Evolutionary conservation across 2,113 vertebrate genomes (phyloP).

Genomic region (Brachyhypopomus gauderio): DNA sequence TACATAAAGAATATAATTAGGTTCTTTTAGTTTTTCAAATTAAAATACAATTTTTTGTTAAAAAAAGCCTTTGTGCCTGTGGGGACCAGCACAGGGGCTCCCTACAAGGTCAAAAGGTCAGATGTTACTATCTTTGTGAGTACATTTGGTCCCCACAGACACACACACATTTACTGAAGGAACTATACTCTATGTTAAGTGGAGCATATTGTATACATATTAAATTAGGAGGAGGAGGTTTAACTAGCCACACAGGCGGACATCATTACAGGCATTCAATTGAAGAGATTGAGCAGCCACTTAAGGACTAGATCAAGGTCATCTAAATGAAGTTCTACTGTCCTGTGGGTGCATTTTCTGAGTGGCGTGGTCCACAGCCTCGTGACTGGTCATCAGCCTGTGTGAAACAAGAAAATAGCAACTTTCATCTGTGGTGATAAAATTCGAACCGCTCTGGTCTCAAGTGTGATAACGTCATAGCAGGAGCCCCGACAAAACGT

Average conservation of each 20-base stretch:
- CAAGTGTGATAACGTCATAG: constrained; percentile 19
- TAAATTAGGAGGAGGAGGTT: too few species aligned
- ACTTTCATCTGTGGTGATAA: constrained; percentile 42
- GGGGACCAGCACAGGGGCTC: too few species aligned
- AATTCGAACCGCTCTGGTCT: constrained; percentile 10
- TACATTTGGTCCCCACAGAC: too few species aligned
- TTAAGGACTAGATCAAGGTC: constrained; percentile 41
- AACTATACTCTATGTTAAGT: too few species aligned
- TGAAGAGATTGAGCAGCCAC: constrained; percentile 11
- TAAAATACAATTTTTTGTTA: too few species aligned
- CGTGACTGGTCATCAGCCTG: constrained; percentile 8
- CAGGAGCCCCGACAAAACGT: constrained; percentile 11
- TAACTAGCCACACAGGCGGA: background rate
- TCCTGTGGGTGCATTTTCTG: too few species aligned
- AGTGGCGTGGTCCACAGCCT: constrained; percentile 2
- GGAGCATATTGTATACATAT: too few species aligned
- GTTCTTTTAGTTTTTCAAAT: too few species aligned
- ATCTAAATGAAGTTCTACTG: constrained; percentile 20
- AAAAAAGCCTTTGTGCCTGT: too few species aligned
- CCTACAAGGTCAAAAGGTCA: too few species aligned
- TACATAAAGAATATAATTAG: background rate
- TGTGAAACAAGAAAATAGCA: constrained; percentile 35
- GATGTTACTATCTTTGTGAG: too few species aligned
- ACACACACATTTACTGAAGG: too few species aligned
- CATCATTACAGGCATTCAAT: background rate